These are phyloP conservation scores for Tympanuchus pallidicinctus DNA, from an alignment of 2,113 vertebrate species.

Conservation along the genomic window DNA sequence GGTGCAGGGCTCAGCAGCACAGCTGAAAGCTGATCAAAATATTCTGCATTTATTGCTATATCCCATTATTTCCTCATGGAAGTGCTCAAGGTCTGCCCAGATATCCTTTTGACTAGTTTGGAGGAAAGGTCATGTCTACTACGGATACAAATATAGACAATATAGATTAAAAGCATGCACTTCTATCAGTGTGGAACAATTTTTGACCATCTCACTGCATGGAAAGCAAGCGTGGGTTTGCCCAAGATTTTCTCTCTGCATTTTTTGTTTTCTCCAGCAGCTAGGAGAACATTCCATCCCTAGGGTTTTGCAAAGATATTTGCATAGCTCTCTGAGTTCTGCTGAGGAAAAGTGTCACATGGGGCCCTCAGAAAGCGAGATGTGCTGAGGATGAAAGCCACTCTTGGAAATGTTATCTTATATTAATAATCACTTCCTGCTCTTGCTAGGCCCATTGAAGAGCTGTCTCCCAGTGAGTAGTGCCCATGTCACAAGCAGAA, in stretches of 20 bases:
- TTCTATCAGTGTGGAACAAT: background rate
- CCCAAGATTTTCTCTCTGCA: background rate
- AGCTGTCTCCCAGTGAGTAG: constrained; percentile 20
- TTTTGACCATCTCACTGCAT: background rate
- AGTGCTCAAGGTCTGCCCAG: background rate
- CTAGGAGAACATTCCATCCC: background rate
- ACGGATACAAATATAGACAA: background rate
- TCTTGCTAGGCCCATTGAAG: background rate
- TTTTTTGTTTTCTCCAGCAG: background rate
- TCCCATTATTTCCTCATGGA: background rate
- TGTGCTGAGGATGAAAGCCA: background rate
- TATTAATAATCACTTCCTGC: background rate
- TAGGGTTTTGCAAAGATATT: fast-evolving
- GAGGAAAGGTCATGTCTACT: background rate
- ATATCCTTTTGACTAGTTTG: background rate
- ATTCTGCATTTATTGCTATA: background rate
- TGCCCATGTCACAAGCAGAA: background rate
- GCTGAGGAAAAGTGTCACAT: background rate
- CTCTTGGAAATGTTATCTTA: background rate
- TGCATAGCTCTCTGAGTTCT: background rate
- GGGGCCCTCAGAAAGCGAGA: background rate
- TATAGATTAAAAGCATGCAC: background rate
- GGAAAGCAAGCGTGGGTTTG: background rate
- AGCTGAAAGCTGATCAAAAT: background rate
- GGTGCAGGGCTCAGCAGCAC: background rate